phyloP scores from a whole-genome alignment of 2,888 invertebrate species.

The Caenorhabditis parvicauda region DNA sequence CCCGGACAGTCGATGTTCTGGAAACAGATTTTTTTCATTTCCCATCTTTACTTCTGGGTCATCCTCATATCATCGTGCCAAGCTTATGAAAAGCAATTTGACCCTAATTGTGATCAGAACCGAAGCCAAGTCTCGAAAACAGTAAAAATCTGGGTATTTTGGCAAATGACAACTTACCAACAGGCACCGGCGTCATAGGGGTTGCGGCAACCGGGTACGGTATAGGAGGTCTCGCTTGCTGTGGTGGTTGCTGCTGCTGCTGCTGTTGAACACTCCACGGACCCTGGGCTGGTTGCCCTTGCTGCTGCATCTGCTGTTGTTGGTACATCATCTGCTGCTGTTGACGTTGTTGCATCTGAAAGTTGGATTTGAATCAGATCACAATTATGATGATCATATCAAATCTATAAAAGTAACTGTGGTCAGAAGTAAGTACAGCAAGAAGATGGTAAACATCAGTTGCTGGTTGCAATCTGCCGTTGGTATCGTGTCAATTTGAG shows the following conservation, averaged over 20 bases:
- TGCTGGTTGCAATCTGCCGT: background rate
- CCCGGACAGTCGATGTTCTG: too few species aligned
- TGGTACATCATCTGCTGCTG: constrained; percentile 19
- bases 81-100: too few species aligned
- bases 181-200: constrained; percentile 3
- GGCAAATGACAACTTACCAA: background rate
- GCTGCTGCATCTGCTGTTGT: constrained; percentile 17
- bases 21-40: too few species aligned
- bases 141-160: background rate
- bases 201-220: constrained; percentile 22
- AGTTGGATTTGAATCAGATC: background rate
- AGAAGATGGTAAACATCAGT: background rate
- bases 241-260: constrained; percentile 6
- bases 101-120: too few species aligned
- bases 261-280: constrained; percentile 7
- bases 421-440: constrained; percentile 17
- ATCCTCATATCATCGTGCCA: too few species aligned
- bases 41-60: too few species aligned
- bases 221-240: constrained; percentile 15
- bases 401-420: constrained; percentile 1
- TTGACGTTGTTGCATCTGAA: constrained; percentile 12
- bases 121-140: background rate
- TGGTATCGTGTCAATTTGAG: constrained; percentile 2
- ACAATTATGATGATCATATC: too few species aligned
- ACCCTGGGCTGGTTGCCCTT: constrained; percentile 9